Evolutionary conservation across 2,113 vertebrate genomes (phyloP).

Genomic region (Capra hircus): DNA sequence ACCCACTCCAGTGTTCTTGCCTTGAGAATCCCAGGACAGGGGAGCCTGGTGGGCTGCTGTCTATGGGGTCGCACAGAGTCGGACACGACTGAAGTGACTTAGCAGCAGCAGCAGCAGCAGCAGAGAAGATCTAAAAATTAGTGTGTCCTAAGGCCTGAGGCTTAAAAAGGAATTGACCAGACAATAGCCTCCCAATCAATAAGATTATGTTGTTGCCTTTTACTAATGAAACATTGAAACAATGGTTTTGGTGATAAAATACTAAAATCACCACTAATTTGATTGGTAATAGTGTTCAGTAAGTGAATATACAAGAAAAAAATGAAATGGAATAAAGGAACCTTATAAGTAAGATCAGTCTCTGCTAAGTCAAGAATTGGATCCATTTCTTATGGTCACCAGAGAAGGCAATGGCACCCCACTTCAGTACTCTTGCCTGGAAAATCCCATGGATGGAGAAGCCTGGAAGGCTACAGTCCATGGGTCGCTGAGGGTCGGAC

Average conservation of each 20-base stretch:
- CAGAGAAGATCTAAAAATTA: not conserved
- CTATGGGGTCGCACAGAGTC: no score
- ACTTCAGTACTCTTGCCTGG: no score
- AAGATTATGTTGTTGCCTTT: not conserved
- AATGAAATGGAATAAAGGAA: not conserved
- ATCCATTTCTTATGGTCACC: not conserved
- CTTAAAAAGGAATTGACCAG: not conserved
- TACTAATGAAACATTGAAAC: not conserved
- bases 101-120: no score
- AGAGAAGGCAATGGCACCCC: no score
- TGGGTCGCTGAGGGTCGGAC: no score
- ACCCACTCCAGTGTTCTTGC: no score
- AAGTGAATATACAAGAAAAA: not conserved
- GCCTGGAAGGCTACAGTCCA: no score
- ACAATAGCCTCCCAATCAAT: not conserved
- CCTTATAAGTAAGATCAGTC: not conserved
- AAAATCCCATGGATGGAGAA: no score
- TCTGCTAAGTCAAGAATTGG: not conserved
- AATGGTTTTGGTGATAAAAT: not conserved
- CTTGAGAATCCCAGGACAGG: no score
- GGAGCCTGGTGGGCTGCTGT: no score
- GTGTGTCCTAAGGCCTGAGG: not conserved
- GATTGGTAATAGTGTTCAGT: not conserved
- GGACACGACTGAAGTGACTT: rapidly evolving
- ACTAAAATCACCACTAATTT: not conserved